Conservation (phyloP, 2,888 invertebrate genomes). For the Noctua janthe region DNA sequence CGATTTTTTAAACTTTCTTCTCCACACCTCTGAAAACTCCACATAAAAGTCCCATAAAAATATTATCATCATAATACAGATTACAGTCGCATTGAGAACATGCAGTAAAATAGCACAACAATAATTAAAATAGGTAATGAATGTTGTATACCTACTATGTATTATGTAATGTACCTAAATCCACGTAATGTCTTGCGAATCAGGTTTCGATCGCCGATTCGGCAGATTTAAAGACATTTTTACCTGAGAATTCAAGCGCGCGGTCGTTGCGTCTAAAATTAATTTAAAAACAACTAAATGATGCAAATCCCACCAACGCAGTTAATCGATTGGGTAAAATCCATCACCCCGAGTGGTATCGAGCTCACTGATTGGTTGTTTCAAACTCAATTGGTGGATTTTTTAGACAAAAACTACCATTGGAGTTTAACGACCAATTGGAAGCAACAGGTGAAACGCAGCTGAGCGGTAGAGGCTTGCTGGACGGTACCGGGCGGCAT, state of each 20-base stretch:
- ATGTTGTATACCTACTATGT: too few species aligned
- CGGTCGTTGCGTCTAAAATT: neutral
- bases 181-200: too few species aligned
- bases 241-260: neutral
- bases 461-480: too few species aligned
- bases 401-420: neutral
- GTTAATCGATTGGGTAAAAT: neutral
- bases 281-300: neutral
- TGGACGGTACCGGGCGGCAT: neutral
- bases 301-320: neutral
- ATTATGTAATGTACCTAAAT: too few species aligned
- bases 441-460: neutral
- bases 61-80: too few species aligned
- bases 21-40: too few species aligned
- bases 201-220: too few species aligned
- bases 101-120: too few species aligned
- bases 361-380: neutral
- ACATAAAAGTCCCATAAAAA: too few species aligned
- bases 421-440: neutral
- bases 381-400: neutral
- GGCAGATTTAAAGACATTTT: neutral
- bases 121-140: too few species aligned
- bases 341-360: neutral
- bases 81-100: too few species aligned
- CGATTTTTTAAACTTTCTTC: too few species aligned